These are phyloP conservation scores for Phalloptychus januarius DNA, from an alignment of 2,797 vertebrate species.

Conservation along the genomic window DNA sequence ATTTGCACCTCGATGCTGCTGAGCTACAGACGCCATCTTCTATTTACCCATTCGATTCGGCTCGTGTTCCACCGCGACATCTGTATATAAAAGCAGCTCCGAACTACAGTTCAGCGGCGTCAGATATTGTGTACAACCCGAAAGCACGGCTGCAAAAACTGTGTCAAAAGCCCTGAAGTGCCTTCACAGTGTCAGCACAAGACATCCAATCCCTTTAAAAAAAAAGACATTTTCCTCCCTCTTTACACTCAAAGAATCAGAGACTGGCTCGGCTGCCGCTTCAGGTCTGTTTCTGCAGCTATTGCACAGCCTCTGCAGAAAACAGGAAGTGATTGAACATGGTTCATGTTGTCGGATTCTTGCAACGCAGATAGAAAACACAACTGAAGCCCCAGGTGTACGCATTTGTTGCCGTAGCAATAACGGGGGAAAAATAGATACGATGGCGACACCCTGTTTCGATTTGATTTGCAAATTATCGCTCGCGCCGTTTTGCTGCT, in stretches of 20 bases:
- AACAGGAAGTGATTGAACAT: conserved; percentile 32
- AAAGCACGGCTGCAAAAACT: conserved; percentile 5
- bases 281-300: conserved; percentile 36
- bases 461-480: conserved; percentile 72
- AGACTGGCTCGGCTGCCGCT: conserved; percentile 38
- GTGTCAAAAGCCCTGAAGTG: conserved; percentile 25
- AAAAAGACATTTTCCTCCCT: conserved; percentile 12
- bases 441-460: conserved; percentile 53
- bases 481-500: conserved; percentile 47
- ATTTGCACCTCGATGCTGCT: conserved; percentile 54
- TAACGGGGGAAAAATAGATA: conserved; percentile 35
- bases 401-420: conserved; percentile 54
- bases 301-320: conserved; percentile 28
- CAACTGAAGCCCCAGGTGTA: conserved; percentile 42
- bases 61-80: conserved; percentile 19
- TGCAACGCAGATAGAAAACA: conserved; percentile 34
- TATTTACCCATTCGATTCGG: conserved; percentile 27
- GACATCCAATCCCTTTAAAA: conserved; percentile 28
- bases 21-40: conserved; percentile 10
- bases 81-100: conserved; percentile 21
- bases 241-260: conserved; percentile 17
- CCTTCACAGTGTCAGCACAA: conserved; percentile 30
- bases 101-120: conserved; percentile 10
- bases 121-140: conserved; percentile 25
- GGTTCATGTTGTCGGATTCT: conserved; percentile 20